These are phyloP conservation scores for Thereuonema tuberculata DNA, from an alignment of 1,140 invertebrate genomes.

Conservation along the genomic window DNA sequence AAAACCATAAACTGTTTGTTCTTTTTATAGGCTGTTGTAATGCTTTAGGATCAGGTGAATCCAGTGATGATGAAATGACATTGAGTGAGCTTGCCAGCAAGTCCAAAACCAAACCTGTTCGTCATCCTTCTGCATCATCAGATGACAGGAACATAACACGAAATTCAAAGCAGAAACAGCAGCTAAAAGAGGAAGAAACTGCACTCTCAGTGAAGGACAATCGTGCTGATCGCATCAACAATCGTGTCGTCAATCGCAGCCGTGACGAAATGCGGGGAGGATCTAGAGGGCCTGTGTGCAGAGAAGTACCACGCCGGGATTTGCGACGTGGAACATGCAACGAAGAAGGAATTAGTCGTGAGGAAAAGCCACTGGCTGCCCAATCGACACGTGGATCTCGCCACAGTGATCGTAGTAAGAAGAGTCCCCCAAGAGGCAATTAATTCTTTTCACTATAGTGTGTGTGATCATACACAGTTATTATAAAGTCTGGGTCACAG, in stretches of 20 bases:
- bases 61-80: constrained; percentile 19
- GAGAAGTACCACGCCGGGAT: not conserved
- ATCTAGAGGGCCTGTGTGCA: not conserved
- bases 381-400: not conserved
- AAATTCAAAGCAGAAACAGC: not conserved
- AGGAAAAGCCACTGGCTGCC: not conserved
- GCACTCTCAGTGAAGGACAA: not conserved
- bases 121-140: not conserved
- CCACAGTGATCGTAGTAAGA: not conserved
- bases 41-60: constrained; percentile 9
- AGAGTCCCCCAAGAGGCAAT: constrained; percentile 1
- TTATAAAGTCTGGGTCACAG: not conserved
- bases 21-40: no score
- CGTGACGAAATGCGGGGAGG: not conserved
- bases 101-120: constrained; percentile 9
- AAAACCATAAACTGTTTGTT: no score
- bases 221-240: not conserved
- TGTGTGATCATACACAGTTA: not conserved
- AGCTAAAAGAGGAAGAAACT: not conserved
- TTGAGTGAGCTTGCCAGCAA: constrained; percentile 19
- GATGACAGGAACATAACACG: not conserved
- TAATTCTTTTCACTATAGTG: not conserved
- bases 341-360: not conserved
- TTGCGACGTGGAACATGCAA: not conserved
- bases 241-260: not conserved